A percentile compares a stretch with the other conserved stretches of the same genome.
Evolutionary conservation across 2,113 vertebrate genomes (phyloP).

Genomic region (Xiphophorus hellerii): DNA sequence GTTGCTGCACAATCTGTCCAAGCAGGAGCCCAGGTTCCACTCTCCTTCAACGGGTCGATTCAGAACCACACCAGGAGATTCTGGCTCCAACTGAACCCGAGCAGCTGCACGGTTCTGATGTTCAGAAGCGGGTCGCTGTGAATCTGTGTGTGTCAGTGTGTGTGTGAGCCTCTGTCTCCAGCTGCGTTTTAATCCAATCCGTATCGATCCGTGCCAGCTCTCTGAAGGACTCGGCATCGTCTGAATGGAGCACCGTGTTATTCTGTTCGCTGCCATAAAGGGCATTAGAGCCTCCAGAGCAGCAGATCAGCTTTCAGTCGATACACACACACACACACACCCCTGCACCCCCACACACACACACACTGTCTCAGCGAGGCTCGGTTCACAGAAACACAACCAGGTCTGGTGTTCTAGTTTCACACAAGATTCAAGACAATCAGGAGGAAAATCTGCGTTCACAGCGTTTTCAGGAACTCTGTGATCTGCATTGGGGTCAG

Average conservation of each 20-base stretch:
- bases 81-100: neutral
- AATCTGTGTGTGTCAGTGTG: slow-evolving; percentile 1
- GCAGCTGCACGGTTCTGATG: neutral
- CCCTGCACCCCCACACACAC: too few species aligned
- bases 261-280: slow-evolving; percentile 80
- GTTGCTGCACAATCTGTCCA: neutral
- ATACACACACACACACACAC: slow-evolving; percentile 50
- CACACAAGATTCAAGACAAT: neutral
- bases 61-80: neutral
- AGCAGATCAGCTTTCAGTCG: slow-evolving; percentile 80
- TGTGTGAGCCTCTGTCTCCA: slow-evolving; percentile 62
- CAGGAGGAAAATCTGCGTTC: neutral
- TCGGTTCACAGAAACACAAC: slow-evolving; percentile 6
- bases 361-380: slow-evolving; percentile 12
- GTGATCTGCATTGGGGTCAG: too few species aligned
- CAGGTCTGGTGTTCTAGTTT: neutral
- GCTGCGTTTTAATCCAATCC: slow-evolving; percentile 81
- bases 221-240: slow-evolving; percentile 82
- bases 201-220: slow-evolving; percentile 78
- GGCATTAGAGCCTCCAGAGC: slow-evolving; percentile 81
- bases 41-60: neutral
- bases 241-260: slow-evolving; percentile 80
- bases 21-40: neutral
- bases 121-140: neutral
- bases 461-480: too few species aligned